Evolutionary conservation across 2,113 vertebrate species (phyloP).

Genomic region (Oreochromis tanganicae): DNA sequence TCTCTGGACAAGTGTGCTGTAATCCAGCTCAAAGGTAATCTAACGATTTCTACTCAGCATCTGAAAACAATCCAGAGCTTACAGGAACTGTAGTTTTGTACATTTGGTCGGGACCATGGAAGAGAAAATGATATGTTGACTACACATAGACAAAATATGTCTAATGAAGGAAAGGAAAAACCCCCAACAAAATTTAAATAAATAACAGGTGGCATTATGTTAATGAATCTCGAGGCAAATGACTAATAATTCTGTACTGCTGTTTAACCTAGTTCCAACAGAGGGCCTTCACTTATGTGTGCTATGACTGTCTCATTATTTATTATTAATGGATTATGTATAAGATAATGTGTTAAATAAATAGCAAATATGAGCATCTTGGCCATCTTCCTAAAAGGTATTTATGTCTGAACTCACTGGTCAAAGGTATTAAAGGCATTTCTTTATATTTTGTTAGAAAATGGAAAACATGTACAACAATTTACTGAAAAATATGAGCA

Average conservation of each 20-base stretch:
- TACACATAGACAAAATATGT: not conserved
- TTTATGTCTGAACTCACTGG: not conserved
- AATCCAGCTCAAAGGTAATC: rapidly evolving
- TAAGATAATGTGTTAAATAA: not conserved
- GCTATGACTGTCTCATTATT: not conserved
- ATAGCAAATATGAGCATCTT: not conserved
- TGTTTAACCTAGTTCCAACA: not conserved
- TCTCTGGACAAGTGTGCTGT: not conserved
- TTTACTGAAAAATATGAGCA: not conserved
- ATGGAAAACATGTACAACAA: not conserved
- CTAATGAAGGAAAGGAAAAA: rapidly evolving
- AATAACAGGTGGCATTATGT: not conserved
- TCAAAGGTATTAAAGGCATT: not conserved
- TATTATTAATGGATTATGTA: not conserved
- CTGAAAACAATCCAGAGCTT: not conserved
- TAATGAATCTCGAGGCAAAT: not conserved
- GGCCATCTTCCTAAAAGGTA: rapidly evolving
- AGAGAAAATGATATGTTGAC: not conserved
- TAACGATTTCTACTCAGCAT: not conserved
- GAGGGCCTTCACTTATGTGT: not conserved
- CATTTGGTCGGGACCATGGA: not conserved
- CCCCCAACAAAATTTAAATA: not conserved
- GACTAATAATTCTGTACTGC: not conserved
- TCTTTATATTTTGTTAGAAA: rapidly evolving
- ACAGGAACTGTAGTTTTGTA: not conserved